phyloP scores from a whole-genome alignment of 2,113 vertebrate species.

The Onychorhynchus coronatus region DNA sequence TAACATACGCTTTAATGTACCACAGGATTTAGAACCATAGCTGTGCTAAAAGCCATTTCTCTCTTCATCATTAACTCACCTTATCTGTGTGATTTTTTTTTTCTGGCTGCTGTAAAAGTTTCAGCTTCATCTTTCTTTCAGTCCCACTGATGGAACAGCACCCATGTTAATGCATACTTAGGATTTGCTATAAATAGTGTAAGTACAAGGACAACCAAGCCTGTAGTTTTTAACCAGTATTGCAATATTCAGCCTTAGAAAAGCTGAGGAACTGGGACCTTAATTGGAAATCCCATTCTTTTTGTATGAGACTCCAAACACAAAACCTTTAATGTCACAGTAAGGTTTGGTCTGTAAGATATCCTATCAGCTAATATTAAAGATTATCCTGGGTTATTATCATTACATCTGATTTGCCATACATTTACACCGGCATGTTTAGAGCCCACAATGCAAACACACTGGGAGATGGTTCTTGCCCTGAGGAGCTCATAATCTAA shows the following conservation, averaged over 20 bases:
- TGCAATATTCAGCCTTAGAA: background rate
- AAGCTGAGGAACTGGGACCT: background rate
- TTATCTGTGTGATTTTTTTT: background rate
- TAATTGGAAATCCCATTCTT: background rate
- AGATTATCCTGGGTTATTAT: background rate
- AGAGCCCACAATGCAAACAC: background rate
- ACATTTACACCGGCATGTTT: background rate
- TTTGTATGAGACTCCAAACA: background rate
- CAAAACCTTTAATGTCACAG: background rate
- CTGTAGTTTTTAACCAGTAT: background rate
- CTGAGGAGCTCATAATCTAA: background rate
- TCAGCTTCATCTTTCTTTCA: background rate
- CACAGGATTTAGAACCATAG: background rate
- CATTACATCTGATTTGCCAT: background rate
- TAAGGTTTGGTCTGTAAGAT: background rate
- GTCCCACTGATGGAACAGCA: background rate
- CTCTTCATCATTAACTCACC: background rate
- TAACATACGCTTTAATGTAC: background rate
- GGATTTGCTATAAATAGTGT: background rate
- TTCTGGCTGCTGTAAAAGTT: background rate
- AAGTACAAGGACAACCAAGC: background rate
- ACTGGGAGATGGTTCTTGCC: background rate
- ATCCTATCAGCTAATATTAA: background rate
- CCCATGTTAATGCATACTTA: background rate
- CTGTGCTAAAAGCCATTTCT: background rate